Evolutionary conservation across 1,140 invertebrate genomes (phyloP).

Genomic region (Leptinotarsa lineolata): DNA sequence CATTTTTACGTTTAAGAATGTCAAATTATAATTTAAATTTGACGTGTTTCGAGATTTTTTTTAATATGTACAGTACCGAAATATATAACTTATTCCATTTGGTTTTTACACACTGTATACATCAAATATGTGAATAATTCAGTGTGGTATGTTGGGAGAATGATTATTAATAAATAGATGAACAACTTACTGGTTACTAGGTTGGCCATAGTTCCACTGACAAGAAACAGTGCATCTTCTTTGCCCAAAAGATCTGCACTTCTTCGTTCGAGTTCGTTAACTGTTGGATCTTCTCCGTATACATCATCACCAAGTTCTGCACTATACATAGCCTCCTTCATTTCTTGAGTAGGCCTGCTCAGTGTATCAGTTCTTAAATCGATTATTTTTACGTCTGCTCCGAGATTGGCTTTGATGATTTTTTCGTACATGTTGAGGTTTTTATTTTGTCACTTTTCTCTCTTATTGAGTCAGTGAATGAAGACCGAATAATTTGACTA

Average conservation of each 20-base stretch:
- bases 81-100: too few relatives aligned
- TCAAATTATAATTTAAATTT: too few relatives aligned
- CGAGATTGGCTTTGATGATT: slow-evolving; percentile 44
- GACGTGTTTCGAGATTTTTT: too few relatives aligned
- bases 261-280: slow-evolving; percentile 77
- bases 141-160: too few relatives aligned
- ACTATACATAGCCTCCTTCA: slow-evolving; percentile 84
- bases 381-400: slow-evolving; percentile 44
- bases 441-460: not conserved
- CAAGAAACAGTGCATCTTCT: slow-evolving; percentile 87
- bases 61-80: too few relatives aligned
- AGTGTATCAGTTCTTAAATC: slow-evolving; percentile 60
- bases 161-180: too few relatives aligned
- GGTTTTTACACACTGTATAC: too few relatives aligned
- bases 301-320: slow-evolving; percentile 93
- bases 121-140: too few relatives aligned
- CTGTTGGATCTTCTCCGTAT: slow-evolving; percentile 89
- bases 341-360: slow-evolving; percentile 73
- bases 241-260: slow-evolving; percentile 82
- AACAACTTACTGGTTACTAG: slow-evolving; percentile 78
- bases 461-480: not conserved
- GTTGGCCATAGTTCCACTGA: slow-evolving; percentile 95
- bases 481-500: too few relatives aligned
- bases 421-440: slow-evolving; percentile 44
- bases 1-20: too few relatives aligned